These are phyloP conservation scores for Argya squamiceps DNA, from an alignment of 2,797 vertebrate genomes.

Conservation along the genomic window DNA sequence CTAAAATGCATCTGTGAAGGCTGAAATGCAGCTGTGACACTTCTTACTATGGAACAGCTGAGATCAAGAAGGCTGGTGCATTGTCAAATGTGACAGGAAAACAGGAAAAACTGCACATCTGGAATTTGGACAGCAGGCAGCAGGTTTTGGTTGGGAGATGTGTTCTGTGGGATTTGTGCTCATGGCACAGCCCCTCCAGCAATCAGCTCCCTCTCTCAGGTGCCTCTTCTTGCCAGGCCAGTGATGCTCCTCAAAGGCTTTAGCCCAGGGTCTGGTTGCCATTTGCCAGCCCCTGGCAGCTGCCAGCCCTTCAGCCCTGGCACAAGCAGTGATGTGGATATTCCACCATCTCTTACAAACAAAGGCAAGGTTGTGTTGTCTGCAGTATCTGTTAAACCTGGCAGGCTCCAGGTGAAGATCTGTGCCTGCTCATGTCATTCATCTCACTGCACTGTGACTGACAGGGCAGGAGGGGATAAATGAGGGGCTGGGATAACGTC, in stretches of 20 bases:
- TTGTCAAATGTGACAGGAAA: neutral
- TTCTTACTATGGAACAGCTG: neutral
- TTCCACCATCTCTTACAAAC: neutral
- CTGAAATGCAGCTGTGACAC: slow-evolving; percentile 16
- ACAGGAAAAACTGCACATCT: neutral
- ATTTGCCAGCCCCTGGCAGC: neutral
- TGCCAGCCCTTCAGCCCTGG: neutral
- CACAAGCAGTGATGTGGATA: neutral
- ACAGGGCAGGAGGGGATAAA: neutral
- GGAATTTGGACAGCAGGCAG: neutral
- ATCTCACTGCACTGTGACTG: neutral
- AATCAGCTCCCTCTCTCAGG: neutral
- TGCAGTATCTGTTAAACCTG: neutral
- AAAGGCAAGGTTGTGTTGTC: neutral
- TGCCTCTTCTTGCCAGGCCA: neutral
- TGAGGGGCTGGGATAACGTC: neutral
- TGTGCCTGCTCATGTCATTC: neutral
- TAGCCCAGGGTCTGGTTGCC: neutral
- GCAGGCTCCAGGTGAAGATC: neutral
- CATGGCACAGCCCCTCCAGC: neutral
- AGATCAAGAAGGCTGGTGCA: neutral
- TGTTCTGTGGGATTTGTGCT: neutral
- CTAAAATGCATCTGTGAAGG: neutral
- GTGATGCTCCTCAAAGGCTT: neutral
- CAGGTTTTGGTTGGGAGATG: neutral